Evolutionary conservation across 2,888 invertebrate species (phyloP), one percentile per base, ranked within the genome.

Genomic region (Eristalis arbustorum): DNA sequence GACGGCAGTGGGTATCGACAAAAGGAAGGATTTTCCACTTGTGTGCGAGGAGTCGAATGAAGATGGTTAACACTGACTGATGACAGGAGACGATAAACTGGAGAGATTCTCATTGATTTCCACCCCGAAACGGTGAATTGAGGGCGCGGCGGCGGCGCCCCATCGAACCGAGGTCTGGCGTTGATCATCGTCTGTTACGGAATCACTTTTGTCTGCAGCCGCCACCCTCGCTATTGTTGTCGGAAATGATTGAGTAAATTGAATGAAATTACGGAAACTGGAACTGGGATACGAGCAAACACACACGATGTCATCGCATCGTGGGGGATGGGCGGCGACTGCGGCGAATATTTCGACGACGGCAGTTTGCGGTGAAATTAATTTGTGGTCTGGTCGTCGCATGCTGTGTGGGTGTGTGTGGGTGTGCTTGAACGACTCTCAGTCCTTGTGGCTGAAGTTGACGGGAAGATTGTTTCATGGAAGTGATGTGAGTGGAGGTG

Each of bases 241-340:
- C 31, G 64, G 78, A 78, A 78, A 78, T 64, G 57, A 71, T 78
- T 78, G 71, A 71, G 57, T 78, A 78, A 78, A 78, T 78, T 42
- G 78, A 78, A 78, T 74, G 64, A 74, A 74, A 63, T 69, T 61
- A 63, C 69, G 22, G 28, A 37, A 22, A 57, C 25, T 57, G 25
- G 49, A 34, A 34, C 34, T 34, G 23, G 23, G 57, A 37, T 28
- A 28, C 13, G 18, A 37, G 57, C n/a, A 28, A 28, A 67, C 22
- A 49, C 49, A 49, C 49, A 49, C 25, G 59, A 59, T 23, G 25
- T 28, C 59, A 59, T 25, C 25, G 25, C 59, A 5, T 8, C 8
- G 31, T 2, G 10, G 13, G 13, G 59, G 25, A 11, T 59, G 23
- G 25, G 14, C 4, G 25, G 25, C 2, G 59, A 13, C 11, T 23